These are phyloP conservation scores for Uropetala carovei DNA, from an alignment of 2,888 invertebrate species.

Conservation along the genomic window DNA sequence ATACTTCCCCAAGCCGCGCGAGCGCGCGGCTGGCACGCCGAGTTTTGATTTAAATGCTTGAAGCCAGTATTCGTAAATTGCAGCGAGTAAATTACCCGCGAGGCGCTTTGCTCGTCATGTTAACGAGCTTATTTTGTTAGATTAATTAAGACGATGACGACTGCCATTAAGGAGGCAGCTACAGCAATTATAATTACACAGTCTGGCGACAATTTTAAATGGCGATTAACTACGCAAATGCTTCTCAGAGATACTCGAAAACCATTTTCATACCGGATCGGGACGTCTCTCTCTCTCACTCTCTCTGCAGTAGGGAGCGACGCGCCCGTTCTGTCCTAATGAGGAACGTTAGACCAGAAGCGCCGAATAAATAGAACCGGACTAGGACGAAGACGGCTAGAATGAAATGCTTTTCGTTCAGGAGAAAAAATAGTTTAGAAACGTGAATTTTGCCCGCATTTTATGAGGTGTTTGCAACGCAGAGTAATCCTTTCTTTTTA, in stretches of 20 bases:
- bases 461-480: too few relatives aligned
- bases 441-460: not conserved
- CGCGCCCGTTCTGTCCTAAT: not conserved
- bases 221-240: conserved; percentile 33
- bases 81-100: conserved; percentile 25
- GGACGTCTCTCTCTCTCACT: too few relatives aligned
- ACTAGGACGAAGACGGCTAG: not conserved
- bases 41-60: conserved; percentile 10
- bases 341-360: not conserved
- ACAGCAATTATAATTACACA: conserved; percentile 58
- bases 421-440: not conserved
- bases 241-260: conserved; percentile 1
- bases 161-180: conserved; percentile 42
- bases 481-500: not conserved
- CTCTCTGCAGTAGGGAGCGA: not conserved
- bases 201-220: conserved; percentile 52
- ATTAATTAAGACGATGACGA: conserved; percentile 41
- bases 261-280: not conserved
- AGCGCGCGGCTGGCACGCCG: not conserved
- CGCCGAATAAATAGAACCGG: not conserved
- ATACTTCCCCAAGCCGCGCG: not conserved
- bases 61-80: conserved; percentile 18
- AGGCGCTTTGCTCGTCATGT: conserved; percentile 5
- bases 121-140: conserved; percentile 42
- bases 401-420: not conserved